These are phyloP conservation scores for Temnothorax unifasciatus DNA, from an alignment of 2,888 invertebrate species.

Conservation along the genomic window DNA sequence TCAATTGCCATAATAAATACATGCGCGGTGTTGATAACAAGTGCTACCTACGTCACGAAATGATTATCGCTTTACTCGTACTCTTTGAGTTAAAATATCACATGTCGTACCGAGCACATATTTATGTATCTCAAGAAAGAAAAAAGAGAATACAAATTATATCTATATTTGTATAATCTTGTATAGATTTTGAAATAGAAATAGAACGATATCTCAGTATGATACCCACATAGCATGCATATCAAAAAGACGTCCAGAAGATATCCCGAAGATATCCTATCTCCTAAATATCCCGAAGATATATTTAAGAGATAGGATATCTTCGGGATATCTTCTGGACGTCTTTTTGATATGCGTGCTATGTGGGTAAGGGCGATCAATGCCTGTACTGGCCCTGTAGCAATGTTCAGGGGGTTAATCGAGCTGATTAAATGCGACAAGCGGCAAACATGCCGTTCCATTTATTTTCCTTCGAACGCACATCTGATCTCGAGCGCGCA, in stretches of 20 bases:
- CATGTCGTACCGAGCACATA: no score
- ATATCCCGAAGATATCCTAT: no score
- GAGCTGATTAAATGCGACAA: conserved; percentile 13
- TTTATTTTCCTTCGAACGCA: not conserved
- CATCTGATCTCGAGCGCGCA: not conserved
- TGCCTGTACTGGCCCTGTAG: not conserved
- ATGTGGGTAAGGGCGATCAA: not conserved
- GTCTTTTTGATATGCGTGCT: no score
- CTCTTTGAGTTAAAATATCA: no score
- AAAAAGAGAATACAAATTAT: no score
- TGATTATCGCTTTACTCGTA: not conserved
- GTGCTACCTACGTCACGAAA: conserved; percentile 4
- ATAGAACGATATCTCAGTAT: not conserved
- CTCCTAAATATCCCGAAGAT: no score
- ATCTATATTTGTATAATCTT: not conserved
- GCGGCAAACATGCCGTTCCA: not conserved
- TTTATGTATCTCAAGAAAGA: no score
- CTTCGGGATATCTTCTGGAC: no score
- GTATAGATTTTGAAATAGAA: not conserved
- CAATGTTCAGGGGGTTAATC: not conserved
- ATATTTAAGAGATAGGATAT: no score
- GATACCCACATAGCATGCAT: no score
- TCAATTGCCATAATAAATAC: not conserved
- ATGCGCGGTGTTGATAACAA: not conserved
- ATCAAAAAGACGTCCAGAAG: no score